These are phyloP conservation scores for Atrina japonica DNA, from an alignment of 2,888 invertebrate genomes.

Conservation along the genomic window DNA sequence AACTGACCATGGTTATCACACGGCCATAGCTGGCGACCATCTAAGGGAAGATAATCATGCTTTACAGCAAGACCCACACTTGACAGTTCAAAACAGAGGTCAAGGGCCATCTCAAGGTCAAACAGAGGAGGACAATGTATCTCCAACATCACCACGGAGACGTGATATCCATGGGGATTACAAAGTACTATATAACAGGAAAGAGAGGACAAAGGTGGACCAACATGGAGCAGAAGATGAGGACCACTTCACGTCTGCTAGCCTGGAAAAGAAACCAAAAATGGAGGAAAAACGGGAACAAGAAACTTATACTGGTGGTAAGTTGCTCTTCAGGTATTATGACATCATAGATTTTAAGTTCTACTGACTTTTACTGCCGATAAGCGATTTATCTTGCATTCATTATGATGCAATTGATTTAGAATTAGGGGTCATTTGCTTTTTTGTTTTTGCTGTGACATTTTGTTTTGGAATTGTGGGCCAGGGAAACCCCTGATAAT, in stretches of 20 bases:
- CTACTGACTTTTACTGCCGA: too few species aligned
- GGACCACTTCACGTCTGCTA: not conserved
- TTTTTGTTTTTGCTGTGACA: too few species aligned
- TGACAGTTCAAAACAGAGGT: conserved; percentile 8
- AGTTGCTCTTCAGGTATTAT: too few species aligned
- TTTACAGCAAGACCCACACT: conserved; percentile 8
- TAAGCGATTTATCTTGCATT: too few species aligned
- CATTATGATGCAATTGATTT: too few species aligned
- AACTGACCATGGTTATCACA: conserved; percentile 36
- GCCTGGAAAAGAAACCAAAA: conserved; percentile 33
- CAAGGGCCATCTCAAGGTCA: conserved; percentile 9
- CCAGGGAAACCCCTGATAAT: too few species aligned
- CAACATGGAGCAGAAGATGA: conserved; percentile 14
- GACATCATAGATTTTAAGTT: too few species aligned
- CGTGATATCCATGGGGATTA: conserved; percentile 37
- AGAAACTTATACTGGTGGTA: too few species aligned
- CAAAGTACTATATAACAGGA: conserved; percentile 36
- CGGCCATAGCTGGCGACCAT: conserved; percentile 16
- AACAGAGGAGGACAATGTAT: not conserved
- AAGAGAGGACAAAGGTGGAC: conserved; percentile 13
- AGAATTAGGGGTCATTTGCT: too few species aligned
- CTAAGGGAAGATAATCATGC: conserved; percentile 4
- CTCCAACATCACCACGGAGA: conserved; percentile 18
- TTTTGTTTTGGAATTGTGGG: too few species aligned
- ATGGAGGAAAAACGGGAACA: conserved; percentile 21